Percentiles rank a stretch among this genome's conserved stretches.
These are phyloP conservation scores for Limnephilus auricula DNA, from an alignment of 2,888 invertebrate species.

Conservation along the genomic window DNA sequence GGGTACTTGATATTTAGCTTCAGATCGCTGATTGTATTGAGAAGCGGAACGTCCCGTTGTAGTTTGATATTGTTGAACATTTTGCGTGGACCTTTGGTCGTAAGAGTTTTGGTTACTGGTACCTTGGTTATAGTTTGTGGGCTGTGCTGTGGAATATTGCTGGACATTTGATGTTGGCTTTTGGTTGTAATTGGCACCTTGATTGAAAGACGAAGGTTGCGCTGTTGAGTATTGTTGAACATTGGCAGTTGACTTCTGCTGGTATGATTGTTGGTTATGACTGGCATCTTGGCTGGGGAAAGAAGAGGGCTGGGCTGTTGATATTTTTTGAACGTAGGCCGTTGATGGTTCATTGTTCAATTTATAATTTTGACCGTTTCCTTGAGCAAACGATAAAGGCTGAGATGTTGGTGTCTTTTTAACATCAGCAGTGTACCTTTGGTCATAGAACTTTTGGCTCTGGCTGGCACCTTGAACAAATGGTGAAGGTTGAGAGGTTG, in stretches of 20 bases:
- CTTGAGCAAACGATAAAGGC: constrained; percentile 65
- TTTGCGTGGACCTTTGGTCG: constrained; percentile 61
- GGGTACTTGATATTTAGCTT: constrained; percentile 55
- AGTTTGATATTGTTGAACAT: constrained; percentile 59
- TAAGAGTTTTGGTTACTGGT: constrained; percentile 34
- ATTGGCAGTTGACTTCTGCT: constrained; percentile 37
- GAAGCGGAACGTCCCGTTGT: constrained; percentile 70
- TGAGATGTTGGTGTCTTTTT: constrained; percentile 68
- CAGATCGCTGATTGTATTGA: constrained; percentile 48
- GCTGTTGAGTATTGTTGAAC: constrained; percentile 67
- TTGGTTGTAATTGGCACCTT: constrained; percentile 50
- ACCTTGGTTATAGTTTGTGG: constrained; percentile 63
- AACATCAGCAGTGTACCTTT: constrained; percentile 63
- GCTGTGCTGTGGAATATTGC: constrained; percentile 68
- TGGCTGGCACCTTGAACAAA: constrained; percentile 71
- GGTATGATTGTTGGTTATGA: constrained; percentile 60
- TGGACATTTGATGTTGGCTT: constrained; percentile 59
- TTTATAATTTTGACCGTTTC: constrained; percentile 60
- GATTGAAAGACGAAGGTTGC: constrained; percentile 68
- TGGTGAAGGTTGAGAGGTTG: constrained; percentile 67
- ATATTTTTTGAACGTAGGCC: constrained; percentile 62
- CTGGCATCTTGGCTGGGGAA: constrained; percentile 61
- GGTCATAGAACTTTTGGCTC: constrained; percentile 69
- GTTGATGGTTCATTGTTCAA: constrained; percentile 66
- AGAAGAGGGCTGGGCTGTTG: constrained; percentile 58